Percentiles rank a stretch among this genome's conserved stretches.
These are phyloP conservation scores for Vulpes lagopus DNA, from an alignment of 2,113 vertebrate genomes.

Conservation along the genomic window DNA sequence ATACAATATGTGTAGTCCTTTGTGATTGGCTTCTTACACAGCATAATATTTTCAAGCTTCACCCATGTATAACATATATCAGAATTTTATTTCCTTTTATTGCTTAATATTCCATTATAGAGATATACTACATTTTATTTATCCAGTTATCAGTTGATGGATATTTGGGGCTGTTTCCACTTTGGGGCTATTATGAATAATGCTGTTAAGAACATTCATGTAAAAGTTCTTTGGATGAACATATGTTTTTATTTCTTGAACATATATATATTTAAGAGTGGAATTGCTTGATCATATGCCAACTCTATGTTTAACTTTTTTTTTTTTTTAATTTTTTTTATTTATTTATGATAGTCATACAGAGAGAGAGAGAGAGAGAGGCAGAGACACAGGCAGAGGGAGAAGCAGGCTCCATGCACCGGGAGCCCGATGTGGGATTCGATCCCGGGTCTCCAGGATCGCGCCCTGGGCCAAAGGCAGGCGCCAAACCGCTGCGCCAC, in stretches of 20 bases:
- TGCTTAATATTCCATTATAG: background rate
- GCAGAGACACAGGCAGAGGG: no score
- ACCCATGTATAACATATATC: background rate
- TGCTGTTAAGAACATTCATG: background rate
- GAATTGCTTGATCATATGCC: background rate
- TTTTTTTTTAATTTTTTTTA: no score
- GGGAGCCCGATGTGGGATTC: no score
- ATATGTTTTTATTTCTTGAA: background rate
- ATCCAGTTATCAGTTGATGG: background rate
- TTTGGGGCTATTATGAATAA: background rate
- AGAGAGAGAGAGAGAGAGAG: no score
- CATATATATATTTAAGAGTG: background rate
- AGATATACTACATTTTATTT: background rate
- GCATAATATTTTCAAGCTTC: background rate
- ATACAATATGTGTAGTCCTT: background rate
- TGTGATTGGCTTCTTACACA: background rate
- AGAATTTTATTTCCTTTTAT: background rate
- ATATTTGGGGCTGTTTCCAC: background rate
- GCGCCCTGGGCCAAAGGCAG: no score
- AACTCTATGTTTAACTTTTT: background rate
- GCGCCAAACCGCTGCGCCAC: no score
- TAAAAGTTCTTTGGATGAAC: background rate
- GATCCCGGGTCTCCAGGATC: no score
- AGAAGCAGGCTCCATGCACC: no score
- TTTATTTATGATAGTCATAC: no score